Base-by-base conservation (phyloP, 2,113 vertebrate genomes). In the Coptodon bakossiorum region DNA sequence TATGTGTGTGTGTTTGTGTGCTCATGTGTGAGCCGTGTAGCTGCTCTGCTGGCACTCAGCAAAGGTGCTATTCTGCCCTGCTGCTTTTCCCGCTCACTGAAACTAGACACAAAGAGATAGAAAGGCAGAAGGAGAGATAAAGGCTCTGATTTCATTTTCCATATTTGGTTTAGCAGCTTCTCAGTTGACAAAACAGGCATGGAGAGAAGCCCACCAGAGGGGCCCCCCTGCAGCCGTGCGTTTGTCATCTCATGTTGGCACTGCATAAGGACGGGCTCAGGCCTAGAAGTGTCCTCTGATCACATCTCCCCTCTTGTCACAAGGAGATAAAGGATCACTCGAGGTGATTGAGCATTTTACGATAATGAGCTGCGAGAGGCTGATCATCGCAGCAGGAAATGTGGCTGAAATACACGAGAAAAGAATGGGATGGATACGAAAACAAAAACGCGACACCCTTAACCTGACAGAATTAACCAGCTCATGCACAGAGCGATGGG, bases 261-360 rank as follows among this genome's bases (percentile, higher is more conserved):
- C 34, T 48, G 53, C 81, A 78, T 83, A 68, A 90, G 73, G 45
- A 86, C 81, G 80, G 80, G 87, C 57, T 27, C 81, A 68, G 38
- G 89, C 79, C 86, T 81, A 6, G 34, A 90, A 91, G 80, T 66
- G 81, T 89, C 84, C 85, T 90, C 88, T 88, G 85, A 89, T 91
- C 89, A 86, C n/a, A 89, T 90, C 71, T 92, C 85, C 82, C 57
- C 71, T 94, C 84, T 84, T 82, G 85, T 89, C 48, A 86, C 31
- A 57, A 80, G 86, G 71, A 90, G 68, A 87, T 86, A 57, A 91
- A 91, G 79, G 79, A 89, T 90, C 88, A 92, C 83, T 90, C 66
- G 73, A 91, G 85, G 80, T 85, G 85, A 92, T 52, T 87, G 78
- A 81, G 48, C 53, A 59, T 90, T 90, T 92, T 83, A 19, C 52